These are phyloP conservation scores for Hipparchia sbordonii DNA, from an alignment of 2,888 invertebrate species.

Conservation along the genomic window DNA sequence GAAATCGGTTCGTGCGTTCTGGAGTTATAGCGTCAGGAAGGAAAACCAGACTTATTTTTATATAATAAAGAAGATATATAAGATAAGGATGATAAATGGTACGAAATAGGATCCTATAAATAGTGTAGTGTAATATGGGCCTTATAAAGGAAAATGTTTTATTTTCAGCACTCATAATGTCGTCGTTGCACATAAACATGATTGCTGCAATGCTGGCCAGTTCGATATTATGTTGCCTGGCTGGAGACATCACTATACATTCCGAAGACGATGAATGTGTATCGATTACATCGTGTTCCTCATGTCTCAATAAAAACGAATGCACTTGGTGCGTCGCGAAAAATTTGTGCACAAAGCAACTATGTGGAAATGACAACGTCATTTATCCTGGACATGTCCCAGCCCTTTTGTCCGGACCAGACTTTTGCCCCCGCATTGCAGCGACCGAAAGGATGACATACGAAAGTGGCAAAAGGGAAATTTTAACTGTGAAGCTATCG, in stretches of 20 bases:
- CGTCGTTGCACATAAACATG: not conserved
- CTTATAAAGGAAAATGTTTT: not conserved
- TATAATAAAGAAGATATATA: too few species aligned
- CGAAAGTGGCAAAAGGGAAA: conserved; percentile 57
- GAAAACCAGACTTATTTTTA: too few species aligned
- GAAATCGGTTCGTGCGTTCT: too few species aligned
- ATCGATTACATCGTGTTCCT: conserved; percentile 54
- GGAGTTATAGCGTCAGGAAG: too few species aligned
- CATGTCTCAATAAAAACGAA: conserved; percentile 55
- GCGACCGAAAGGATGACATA: conserved; percentile 51
- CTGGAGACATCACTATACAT: conserved; percentile 37
- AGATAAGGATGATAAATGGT: too few species aligned
- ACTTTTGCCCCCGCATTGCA: conserved; percentile 64
- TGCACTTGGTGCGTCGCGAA: conserved; percentile 73
- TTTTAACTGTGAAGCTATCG: conserved; percentile 60
- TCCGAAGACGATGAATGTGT: conserved; percentile 42
- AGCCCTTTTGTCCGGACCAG: conserved; percentile 63
- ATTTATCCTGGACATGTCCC: conserved; percentile 59
- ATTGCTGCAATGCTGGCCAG: conserved; percentile 24
- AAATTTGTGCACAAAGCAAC: conserved; percentile 63
- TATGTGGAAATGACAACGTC: conserved; percentile 69
- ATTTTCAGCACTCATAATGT: conserved; percentile 24
- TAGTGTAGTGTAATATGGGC: too few species aligned
- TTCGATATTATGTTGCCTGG: conserved; percentile 33
- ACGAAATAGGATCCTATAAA: too few species aligned